These are phyloP conservation scores for Symphodus melops DNA, from an alignment of 2,113 vertebrate genomes.

Conservation along the genomic window DNA sequence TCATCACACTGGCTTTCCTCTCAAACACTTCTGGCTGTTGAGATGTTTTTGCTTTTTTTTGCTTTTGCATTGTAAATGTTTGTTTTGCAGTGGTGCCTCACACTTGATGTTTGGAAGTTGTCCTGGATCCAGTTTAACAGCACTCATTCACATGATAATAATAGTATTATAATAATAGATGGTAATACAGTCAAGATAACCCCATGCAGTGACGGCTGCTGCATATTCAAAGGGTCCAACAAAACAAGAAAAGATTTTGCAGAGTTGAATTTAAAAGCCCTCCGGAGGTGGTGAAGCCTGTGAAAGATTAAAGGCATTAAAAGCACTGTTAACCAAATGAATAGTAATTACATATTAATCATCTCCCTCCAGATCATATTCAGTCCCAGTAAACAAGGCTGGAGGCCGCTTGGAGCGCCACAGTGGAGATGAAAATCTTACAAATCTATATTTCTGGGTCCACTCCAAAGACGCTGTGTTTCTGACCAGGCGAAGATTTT, in stretches of 20 bases:
- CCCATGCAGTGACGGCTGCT: background rate
- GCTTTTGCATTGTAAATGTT: background rate
- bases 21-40: too few species aligned
- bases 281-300: conserved; percentile 3
- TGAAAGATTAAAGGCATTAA: conserved; percentile 18
- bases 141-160: conserved; percentile 1
- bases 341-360: conserved; percentile 39
- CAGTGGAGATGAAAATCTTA: conserved; percentile 26
- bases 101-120: background rate
- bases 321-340: conserved; percentile 5
- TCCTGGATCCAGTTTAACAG: background rate
- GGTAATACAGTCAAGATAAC: background rate
- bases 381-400: conserved; percentile 26
- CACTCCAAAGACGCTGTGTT: background rate
- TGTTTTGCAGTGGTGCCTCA: background rate
- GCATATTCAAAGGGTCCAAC: conserved; percentile 13
- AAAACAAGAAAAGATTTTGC: conserved; percentile 21
- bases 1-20: too few species aligned
- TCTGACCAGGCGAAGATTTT: conserved; percentile 32
- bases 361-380: conserved; percentile 25
- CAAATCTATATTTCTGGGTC: conserved; percentile 37
- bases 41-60: too few species aligned
- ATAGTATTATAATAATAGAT: too few species aligned
- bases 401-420: conserved; percentile 10
- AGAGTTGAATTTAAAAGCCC: conserved; percentile 13